phyloP scores from a whole-genome alignment of 2,797 vertebrate genomes.

The Micromesistius poutassou region DNA sequence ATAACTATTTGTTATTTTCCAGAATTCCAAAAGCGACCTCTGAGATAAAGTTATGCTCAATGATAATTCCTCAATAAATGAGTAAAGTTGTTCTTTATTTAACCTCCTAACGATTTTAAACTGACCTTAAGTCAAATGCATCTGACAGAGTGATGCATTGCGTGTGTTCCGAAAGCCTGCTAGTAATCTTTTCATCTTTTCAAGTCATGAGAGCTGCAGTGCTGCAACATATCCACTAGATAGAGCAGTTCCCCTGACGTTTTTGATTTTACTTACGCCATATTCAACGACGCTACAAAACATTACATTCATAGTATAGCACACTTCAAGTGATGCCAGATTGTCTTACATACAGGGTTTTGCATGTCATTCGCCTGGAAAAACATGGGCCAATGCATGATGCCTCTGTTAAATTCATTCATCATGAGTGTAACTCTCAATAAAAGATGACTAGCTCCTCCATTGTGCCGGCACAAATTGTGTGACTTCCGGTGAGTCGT shows the following conservation, averaged over 20 bases:
- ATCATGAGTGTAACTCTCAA: neutral
- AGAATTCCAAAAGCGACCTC: too few relatives aligned
- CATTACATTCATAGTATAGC: neutral
- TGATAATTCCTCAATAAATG: neutral
- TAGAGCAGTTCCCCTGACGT: constrained; percentile 52
- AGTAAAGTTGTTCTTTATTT: neutral
- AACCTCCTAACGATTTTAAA: neutral
- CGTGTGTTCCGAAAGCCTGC: neutral
- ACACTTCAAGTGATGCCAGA: neutral
- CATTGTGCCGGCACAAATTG: constrained; percentile 25
- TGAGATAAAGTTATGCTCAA: neutral
- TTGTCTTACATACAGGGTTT: neutral
- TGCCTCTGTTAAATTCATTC: neutral
- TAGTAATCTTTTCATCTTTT: too few relatives aligned
- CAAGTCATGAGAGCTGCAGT: constrained; percentile 26
- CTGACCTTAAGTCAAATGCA: neutral
- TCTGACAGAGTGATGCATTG: neutral
- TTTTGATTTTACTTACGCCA: neutral
- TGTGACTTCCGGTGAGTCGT: constrained; percentile 25
- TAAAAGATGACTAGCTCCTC: constrained; percentile 26
- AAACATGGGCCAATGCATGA: neutral
- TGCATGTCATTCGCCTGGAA: neutral
- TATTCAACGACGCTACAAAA: neutral
- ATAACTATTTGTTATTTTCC: neutral
- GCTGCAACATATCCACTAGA: constrained; percentile 55